Percentiles rank a stretch among this genome's conserved stretches.
Evolutionary conservation across 2,113 vertebrate species (phyloP).

Genomic region (Thalassoma bifasciatum): DNA sequence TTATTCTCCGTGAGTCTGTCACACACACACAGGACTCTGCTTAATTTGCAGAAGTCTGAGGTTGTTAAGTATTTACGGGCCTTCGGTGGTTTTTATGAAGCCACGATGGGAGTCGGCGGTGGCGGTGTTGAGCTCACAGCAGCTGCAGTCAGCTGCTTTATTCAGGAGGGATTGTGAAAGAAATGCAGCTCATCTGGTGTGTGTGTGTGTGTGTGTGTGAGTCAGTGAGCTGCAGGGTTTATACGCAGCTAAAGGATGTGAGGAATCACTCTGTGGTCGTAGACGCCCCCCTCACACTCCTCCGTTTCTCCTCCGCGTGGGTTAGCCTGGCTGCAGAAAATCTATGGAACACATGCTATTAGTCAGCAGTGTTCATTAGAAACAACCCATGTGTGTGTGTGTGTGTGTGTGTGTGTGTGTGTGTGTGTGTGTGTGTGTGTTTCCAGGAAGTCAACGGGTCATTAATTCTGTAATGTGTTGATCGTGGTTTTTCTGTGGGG

Average conservation of each 20-base stretch:
- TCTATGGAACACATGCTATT: conserved; percentile 55
- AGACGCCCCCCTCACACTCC: not conserved
- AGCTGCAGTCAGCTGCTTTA: conserved; percentile 65
- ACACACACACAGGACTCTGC: conserved; percentile 34
- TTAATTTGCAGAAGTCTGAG: conserved; percentile 44
- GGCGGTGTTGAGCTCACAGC: conserved; percentile 47
- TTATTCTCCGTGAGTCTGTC: conserved; percentile 44
- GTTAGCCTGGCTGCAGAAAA: conserved; percentile 41
- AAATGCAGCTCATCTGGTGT: conserved; percentile 46
- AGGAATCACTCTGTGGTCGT: conserved; percentile 37
- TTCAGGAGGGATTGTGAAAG: conserved; percentile 46
- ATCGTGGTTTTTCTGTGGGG: conserved; percentile 25
- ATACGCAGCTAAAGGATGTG: conserved; percentile 34
- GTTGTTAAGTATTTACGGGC: conserved; percentile 63
- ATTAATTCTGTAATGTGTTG: conserved; percentile 11
- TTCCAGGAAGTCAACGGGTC: conserved; percentile 53
- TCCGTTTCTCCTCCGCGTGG: not conserved
- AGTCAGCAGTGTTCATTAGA: conserved; percentile 67
- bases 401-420: not conserved
- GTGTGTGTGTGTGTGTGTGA: conserved; percentile 37
- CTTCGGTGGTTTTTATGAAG: conserved; percentile 39
- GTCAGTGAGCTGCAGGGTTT: conserved; percentile 47
- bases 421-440: conserved; percentile 4
- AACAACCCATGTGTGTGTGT: not conserved
- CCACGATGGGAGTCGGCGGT: conserved; percentile 18